Base-by-base conservation (phyloP, 92 coral and sea anemone species). In the Epizoanthus stellaris region DNA sequence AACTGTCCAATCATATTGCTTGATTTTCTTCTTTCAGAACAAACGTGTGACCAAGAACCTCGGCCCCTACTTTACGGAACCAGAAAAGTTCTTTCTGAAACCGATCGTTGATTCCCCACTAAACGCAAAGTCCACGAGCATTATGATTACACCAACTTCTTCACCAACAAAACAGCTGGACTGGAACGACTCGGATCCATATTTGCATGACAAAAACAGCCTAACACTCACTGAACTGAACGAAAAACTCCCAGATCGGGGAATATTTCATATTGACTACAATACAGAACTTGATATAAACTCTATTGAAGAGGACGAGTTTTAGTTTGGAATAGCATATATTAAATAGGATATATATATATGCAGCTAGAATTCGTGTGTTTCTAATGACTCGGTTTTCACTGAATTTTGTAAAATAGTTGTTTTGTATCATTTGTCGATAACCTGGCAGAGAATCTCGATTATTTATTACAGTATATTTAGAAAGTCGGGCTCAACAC, bases 301-400 rank as follows among this genome's bases (percentile, higher is more conserved):
- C 95, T 94, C 95, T 13, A 94, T 94, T 62, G 98, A 94, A 67
- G 95, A 88, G 75, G 98, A 94, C 87, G 91, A 92, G 75, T 89
- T 94, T 73, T 90, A 86, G 61, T 91, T 77, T 52, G 64, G 62
- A 64, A 56, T 17, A 65, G 42, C 77, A 75, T 75, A 75, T 39
- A 56, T 11, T 85, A 64, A 61, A 66, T 63, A 64, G 73, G 58
- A 66, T 85, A 47, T 85, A 71, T 68, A 88, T 70, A 73, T 14
- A 12, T 25, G 10, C 3, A 16, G 34, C 6, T 6, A 16, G 23
- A 53, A 13, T 11, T 36, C 10, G 30, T 47, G 66, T 5, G 34
- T 3, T 49, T 19, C 25, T 19, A 23, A 8, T n/a, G 25, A 34
- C 20, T 39, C 67, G 3, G 67, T 58, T 68, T 53, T 59, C 64